Evolutionary conservation across 1,140 invertebrate species (phyloP).

Genomic region (Ceratina calcarata): DNA sequence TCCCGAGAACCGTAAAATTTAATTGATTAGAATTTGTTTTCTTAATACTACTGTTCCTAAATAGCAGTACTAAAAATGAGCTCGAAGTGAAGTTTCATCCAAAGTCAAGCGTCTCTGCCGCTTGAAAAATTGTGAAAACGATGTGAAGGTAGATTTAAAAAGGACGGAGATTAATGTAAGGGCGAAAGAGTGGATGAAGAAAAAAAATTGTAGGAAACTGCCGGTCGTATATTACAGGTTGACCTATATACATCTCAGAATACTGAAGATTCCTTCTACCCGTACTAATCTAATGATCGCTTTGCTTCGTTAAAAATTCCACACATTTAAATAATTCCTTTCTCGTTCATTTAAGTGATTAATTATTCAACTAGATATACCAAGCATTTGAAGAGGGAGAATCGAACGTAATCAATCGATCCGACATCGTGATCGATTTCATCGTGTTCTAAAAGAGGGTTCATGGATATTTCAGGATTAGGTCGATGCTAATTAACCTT

Average conservation of each 20-base stretch:
- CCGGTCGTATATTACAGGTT: background rate
- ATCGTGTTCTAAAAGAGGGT: conserved; percentile 10
- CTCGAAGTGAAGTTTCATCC: background rate
- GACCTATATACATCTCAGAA: background rate
- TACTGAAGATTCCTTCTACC: background rate
- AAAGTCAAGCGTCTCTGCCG: background rate
- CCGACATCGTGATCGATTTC: conserved; percentile 16
- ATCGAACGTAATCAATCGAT: background rate
- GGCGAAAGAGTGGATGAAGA: background rate
- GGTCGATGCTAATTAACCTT: conserved; percentile 48
- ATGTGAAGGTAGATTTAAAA: background rate
- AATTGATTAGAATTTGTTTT: background rate
- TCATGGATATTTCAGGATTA: conserved; percentile 11
- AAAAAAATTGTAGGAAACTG: background rate
- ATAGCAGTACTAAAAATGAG: background rate
- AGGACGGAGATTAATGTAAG: background rate
- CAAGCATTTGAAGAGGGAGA: background rate
- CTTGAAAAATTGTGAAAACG: background rate
- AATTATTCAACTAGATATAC: conserved; percentile 7
- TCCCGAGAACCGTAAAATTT: too few relatives aligned
- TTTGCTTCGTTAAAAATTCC: background rate
- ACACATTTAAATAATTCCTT: background rate
- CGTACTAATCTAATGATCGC: background rate
- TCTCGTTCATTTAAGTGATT: background rate
- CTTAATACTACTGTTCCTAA: too few relatives aligned